Conservation (phyloP, 92 coral and sea anemone genomes). For the Parazoanthus atlanticus region DNA sequence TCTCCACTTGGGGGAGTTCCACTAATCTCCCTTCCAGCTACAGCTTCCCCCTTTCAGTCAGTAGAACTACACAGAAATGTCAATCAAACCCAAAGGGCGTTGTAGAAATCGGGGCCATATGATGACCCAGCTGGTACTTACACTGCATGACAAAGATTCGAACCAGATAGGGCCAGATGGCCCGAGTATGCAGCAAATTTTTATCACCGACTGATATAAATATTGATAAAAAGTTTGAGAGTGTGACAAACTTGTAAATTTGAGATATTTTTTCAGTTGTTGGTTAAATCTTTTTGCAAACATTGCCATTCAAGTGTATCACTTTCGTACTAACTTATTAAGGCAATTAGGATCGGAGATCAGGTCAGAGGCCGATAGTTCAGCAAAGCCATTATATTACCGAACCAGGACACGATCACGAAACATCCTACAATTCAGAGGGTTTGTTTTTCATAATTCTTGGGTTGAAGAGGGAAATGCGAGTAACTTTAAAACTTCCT, state of each 20-base stretch:
- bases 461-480: background rate
- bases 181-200: too few relatives aligned
- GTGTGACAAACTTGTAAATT: background rate
- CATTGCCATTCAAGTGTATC: background rate
- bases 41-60: too few relatives aligned
- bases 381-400: background rate
- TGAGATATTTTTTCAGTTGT: background rate
- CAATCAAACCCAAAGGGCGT: background rate
- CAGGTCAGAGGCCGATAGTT: slow-evolving; percentile 14
- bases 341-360: background rate
- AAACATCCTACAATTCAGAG: background rate
- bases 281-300: background rate
- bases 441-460: background rate
- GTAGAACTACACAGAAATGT: too few relatives aligned
- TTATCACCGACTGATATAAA: too few relatives aligned
- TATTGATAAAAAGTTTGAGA: too few relatives aligned
- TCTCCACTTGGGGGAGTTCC: too few relatives aligned
- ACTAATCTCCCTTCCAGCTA: too few relatives aligned
- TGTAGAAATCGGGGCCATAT: background rate
- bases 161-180: too few relatives aligned
- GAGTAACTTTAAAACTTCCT: too few relatives aligned
- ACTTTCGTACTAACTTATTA: background rate
- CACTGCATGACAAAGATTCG: too few relatives aligned
- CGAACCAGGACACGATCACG: slow-evolving; percentile 9
- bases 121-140: too few relatives aligned